Evolutionary conservation across 2,113 vertebrate genomes (phyloP).

Genomic region (Phoenicopterus ruber): DNA sequence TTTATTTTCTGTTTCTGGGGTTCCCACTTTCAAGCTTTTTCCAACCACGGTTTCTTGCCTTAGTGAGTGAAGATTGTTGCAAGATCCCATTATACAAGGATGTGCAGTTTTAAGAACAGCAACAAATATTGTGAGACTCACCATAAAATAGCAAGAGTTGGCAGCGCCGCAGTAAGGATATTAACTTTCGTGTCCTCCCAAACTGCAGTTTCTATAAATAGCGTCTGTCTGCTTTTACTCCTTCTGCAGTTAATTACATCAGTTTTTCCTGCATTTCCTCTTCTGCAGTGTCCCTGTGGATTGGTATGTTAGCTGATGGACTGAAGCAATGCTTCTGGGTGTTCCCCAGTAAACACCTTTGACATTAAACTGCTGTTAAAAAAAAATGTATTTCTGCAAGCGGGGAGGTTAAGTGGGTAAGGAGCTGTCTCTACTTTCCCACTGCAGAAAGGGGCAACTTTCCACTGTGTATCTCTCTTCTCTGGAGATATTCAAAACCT

Average conservation of each 20-base stretch:
- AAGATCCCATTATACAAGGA: conserved; percentile 13
- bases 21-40: not conserved
- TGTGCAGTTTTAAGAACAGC: not conserved
- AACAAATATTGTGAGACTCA: not conserved
- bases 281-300: not conserved
- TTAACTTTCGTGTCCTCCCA: conserved; percentile 12
- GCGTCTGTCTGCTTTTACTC: not conserved
- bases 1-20: not conserved
- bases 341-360: not conserved
- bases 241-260: conserved; percentile 28
- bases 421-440: not conserved
- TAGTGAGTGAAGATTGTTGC: not conserved
- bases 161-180: not conserved
- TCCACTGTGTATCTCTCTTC: not conserved
- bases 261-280: conserved; percentile 26
- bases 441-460: not conserved
- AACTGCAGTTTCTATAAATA: conserved; percentile 52
- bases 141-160: conserved; percentile 12
- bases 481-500: no score
- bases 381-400: not conserved
- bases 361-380: not conserved
- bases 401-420: not conserved
- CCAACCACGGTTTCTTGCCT: not conserved
- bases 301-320: not conserved
- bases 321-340: not conserved